Percentiles rank a stretch among this genome's conserved stretches.
phyloP scores from a whole-genome alignment of 2,797 vertebrate genomes.

The Buceros bicornis region DNA sequence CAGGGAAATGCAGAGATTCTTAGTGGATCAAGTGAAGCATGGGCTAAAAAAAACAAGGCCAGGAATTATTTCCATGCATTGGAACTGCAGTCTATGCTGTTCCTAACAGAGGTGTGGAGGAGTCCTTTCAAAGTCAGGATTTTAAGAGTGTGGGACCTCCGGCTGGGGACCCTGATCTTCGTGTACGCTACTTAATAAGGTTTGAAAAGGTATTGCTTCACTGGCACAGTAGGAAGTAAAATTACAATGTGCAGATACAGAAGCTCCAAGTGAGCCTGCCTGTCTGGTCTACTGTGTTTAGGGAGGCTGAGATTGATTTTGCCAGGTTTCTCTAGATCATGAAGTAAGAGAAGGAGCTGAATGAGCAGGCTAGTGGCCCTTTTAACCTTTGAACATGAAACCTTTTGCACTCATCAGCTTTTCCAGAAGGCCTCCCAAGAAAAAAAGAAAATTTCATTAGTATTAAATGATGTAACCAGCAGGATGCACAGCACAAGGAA shows the following conservation, averaged over 20 bases:
- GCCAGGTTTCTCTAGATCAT: not conserved
- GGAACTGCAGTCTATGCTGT: not conserved
- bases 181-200: not conserved
- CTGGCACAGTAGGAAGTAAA: not conserved
- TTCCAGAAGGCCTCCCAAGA: slow-evolving; percentile 5
- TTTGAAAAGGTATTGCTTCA: slow-evolving; percentile 22
- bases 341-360: slow-evolving; percentile 29
- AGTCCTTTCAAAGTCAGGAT: not conserved
- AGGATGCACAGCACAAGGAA: not conserved
- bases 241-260: not conserved
- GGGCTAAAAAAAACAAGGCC: not conserved
- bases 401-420: slow-evolving; percentile 1
- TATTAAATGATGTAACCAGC: not conserved
- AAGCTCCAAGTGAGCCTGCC: not conserved
- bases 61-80: not conserved
- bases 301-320: slow-evolving; percentile 13
- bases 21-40: not conserved
- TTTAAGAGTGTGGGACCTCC: not conserved
- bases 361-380: not conserved
- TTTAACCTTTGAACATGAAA: slow-evolving; percentile 44
- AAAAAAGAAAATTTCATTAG: not conserved
- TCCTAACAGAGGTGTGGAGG: not conserved
- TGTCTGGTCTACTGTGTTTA: not conserved
- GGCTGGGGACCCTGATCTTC: not conserved
- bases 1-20: not conserved